Base-by-base conservation (phyloP, 2,797 vertebrate species). In the Phalloptychus januarius region DNA sequence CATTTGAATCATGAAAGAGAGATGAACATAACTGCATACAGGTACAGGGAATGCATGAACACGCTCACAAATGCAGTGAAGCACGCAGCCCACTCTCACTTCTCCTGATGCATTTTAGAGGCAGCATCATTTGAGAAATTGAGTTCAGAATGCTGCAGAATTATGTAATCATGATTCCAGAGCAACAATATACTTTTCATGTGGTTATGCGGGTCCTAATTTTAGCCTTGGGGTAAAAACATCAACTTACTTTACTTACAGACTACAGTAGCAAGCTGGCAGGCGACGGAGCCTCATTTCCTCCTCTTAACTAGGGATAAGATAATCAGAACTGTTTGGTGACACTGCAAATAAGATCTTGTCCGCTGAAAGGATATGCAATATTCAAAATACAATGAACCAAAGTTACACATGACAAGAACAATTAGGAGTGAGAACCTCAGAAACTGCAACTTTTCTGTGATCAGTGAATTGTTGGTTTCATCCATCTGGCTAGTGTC, bases 1-100 rank as follows among this genome's bases (percentile, higher is more conserved):
- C 77, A 86, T 87, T 76, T 85, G 79, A 70, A 54, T 91, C 80
- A 86, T 13, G 25, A 69, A 75, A 78, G 76, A 69, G 77, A 70
- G 76, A 73, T 31, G 54, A 69, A 45, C 38, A 72, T 38, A 45
- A 36, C 71, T 72, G 79, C 74, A 74, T 33, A 38, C 1, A 38
- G 77, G 74, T 2, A 77, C 25, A 40, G 23, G 25, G 18, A 63
- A 80, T 72, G 73, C 72, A 75, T 77, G 77, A 75, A 73, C 75
- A 79, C 80, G 70, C 40, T 63, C 28, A 81, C 77, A 83, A 85
- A 91, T 78, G 72, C 63, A 46, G 76, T 79, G 70, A 80, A 83
- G 82, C 78, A 65, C 48, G 11, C 69, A 54, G 76, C 73, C 74
- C 75, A 36, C 81, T 85, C 70, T 77, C 78, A 75, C 63, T 80